Conservation (phyloP, 2,113 vertebrate species). For the Corvus cornix region DNA sequence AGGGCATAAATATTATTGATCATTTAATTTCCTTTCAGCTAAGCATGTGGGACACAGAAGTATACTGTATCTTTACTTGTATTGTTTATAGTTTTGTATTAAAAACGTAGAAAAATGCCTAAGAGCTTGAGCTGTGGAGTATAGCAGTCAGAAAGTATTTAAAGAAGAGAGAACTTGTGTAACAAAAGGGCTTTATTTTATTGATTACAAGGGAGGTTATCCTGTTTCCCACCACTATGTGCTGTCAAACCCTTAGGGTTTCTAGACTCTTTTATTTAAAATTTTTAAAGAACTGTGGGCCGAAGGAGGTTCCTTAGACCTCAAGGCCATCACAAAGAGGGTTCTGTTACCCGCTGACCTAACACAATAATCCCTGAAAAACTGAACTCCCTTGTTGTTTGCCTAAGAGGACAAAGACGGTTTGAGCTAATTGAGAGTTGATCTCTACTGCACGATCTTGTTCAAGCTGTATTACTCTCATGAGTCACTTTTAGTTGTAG, state of each 20-base stretch:
- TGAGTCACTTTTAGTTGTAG: slow-evolving; percentile 76
- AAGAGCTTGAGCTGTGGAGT: not conserved
- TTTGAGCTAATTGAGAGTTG: slow-evolving; percentile 48
- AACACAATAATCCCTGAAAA: not conserved
- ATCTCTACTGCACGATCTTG: slow-evolving; percentile 65
- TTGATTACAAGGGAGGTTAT: not conserved
- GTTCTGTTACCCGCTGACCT: slow-evolving; percentile 6
- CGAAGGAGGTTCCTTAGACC: slow-evolving; percentile 1
- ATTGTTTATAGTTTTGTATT: not conserved
- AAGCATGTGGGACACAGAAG: not conserved
- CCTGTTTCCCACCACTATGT: not conserved
- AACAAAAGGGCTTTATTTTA: slow-evolving; percentile 22
- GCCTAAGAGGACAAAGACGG: slow-evolving; percentile 27
- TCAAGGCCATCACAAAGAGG: not conserved
- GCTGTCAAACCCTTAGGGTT: not conserved
- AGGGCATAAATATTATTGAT: not conserved
- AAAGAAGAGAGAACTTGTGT: not conserved
- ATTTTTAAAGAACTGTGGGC: slow-evolving; percentile 3
- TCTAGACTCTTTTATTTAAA: slow-evolving; percentile 4
- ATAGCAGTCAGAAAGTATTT: not conserved
- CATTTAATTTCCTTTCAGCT: not conserved
- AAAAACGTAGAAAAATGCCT: not conserved
- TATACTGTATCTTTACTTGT: not conserved
- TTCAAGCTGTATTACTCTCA: slow-evolving; percentile 58
- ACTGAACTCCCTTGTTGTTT: slow-evolving; percentile 12